Evolutionary conservation across 2,888 invertebrate genomes (phyloP).

Genomic region (Myathropa florea): DNA sequence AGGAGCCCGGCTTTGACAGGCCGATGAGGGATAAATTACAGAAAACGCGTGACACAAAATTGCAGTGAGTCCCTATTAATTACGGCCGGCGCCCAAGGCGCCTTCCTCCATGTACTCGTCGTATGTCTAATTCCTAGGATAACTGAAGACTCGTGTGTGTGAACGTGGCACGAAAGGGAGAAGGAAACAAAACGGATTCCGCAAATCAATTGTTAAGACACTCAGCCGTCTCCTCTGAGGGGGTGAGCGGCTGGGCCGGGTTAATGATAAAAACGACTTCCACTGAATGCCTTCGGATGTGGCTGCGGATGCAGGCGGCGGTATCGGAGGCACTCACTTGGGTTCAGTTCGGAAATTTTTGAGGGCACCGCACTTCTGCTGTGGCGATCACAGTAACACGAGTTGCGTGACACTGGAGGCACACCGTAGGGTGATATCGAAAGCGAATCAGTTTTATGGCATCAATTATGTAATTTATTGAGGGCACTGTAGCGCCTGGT

Average conservation of each 20-base stretch:
- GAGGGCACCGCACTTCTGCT: neutral
- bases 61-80: constrained; percentile 59
- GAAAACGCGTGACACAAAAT: constrained; percentile 58
- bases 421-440: constrained; percentile 11
- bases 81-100: constrained; percentile 54
- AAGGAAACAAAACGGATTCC: constrained; percentile 15
- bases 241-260: neutral
- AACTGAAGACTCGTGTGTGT: neutral
- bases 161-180: neutral
- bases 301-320: neutral
- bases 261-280: constrained; percentile 16
- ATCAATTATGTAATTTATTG: constrained; percentile 53
- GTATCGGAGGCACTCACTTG: constrained; percentile 1
- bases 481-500: neutral
- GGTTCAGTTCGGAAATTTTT: neutral
- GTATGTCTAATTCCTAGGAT: neutral
- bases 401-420: constrained; percentile 40
- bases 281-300: neutral
- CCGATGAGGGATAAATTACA: constrained; percentile 59
- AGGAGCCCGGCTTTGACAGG: constrained; percentile 35
- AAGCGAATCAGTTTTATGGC: constrained; percentile 36
- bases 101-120: constrained; percentile 21
- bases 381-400: constrained; percentile 35
- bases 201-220: constrained; percentile 39
- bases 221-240: neutral